A percentile compares a stretch with the other conserved stretches of the same genome.
Evolutionary conservation across 1,140 invertebrate species (phyloP).

Genomic region (Forficula auricularia): DNA sequence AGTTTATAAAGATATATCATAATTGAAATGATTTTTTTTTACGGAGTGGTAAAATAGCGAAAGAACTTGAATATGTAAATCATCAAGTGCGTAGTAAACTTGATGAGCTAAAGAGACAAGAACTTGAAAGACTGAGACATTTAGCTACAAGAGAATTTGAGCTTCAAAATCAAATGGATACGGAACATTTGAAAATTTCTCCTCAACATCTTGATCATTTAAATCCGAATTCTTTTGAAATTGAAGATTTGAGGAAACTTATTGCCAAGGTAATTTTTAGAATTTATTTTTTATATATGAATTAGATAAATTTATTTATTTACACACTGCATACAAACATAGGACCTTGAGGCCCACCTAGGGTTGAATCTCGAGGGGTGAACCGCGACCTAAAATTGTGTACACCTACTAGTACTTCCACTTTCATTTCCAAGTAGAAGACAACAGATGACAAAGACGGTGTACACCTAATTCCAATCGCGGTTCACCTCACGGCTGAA

Average conservation of each 20-base stretch:
- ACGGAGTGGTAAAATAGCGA: constrained; percentile 77
- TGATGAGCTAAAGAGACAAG: constrained; percentile 83
- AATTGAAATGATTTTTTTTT: constrained; percentile 14
- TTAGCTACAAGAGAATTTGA: constrained; percentile 45
- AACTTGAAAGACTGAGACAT: constrained; percentile 49
- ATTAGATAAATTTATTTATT: no score
- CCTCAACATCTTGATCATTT: constrained; percentile 68
- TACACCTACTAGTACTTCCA: no score
- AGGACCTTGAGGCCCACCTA: no score
- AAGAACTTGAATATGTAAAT: constrained; percentile 74
- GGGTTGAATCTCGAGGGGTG: no score
- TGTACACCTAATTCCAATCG: no score
- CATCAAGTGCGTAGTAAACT: constrained; percentile 72
- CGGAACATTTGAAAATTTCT: constrained; percentile 37
- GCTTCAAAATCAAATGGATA: constrained; percentile 42
- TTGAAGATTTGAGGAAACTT: constrained; percentile 83
- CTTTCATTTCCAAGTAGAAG: no score
- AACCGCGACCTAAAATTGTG: no score
- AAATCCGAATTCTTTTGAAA: constrained; percentile 88
- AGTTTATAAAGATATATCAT: no score
- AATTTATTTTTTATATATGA: no score
- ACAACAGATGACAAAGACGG: no score
- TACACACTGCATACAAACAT: no score
- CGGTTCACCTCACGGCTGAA: no score
- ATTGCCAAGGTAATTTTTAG: constrained; percentile 49